Percentiles rank a stretch among this genome's conserved stretches.
Evolutionary conservation across 2,888 invertebrate genomes (phyloP).

Genomic region (Cataglyphis albicans): DNA sequence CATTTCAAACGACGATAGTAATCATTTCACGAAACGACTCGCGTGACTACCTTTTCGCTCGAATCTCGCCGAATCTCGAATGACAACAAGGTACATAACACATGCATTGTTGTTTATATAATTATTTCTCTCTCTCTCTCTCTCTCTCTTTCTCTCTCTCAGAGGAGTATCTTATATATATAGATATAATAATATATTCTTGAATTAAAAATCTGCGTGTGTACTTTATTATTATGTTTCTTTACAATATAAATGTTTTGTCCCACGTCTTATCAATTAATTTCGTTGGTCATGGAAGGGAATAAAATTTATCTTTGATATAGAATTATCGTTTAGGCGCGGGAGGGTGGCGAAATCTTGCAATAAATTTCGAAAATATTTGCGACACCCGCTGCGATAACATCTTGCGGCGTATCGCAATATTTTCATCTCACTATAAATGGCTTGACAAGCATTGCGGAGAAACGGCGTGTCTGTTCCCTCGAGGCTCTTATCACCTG

Average conservation of each 20-base stretch:
- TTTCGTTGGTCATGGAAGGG: not conserved
- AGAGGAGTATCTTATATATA: too few species aligned
- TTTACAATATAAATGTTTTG: not conserved
- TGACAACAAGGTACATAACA: too few species aligned
- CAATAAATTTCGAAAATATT: constrained; percentile 22
- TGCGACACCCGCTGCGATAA: constrained; percentile 5
- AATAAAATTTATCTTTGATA: not conserved
- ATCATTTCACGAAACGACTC: not conserved
- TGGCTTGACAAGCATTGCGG: constrained; percentile 20
- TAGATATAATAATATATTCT: not conserved
- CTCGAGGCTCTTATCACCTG: constrained; percentile 59
- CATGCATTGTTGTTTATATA: too few species aligned
- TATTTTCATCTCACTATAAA: constrained; percentile 6
- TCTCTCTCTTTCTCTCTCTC: too few species aligned
- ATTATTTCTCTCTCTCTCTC: too few species aligned
- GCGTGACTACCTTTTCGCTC: too few species aligned
- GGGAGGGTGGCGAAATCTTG: not conserved
- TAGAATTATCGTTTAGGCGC: not conserved
- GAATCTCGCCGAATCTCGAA: not conserved
- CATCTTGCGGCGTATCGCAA: constrained; percentile 51
- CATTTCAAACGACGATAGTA: not conserved
- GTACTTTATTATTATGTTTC: not conserved
- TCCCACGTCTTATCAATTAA: not conserved
- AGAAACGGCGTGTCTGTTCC: constrained; percentile 23
- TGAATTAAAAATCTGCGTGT: not conserved